These are phyloP conservation scores for Jordanella pulchra DNA, from an alignment of 2,797 vertebrate genomes.

Conservation along the genomic window DNA sequence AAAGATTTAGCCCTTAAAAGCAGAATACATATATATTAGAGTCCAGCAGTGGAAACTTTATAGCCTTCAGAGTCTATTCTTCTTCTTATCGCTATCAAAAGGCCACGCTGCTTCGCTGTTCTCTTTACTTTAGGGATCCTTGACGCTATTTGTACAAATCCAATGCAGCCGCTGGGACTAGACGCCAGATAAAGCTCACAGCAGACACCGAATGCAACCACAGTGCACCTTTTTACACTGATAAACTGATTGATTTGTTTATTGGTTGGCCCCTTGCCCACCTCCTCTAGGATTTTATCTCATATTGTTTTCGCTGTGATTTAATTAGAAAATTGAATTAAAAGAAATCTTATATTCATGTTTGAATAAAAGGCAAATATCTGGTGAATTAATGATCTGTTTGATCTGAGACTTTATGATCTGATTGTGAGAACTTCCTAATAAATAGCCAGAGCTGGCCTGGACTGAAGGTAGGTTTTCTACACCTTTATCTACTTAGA, in stretches of 20 bases:
- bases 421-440: slow-evolving; percentile 6
- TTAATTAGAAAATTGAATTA: slow-evolving; percentile 40
- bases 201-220: not conserved
- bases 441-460: not conserved
- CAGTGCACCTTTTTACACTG: slow-evolving; percentile 54
- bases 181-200: not conserved
- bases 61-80: not conserved
- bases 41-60: not conserved
- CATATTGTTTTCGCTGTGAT: not conserved
- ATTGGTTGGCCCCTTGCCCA: not conserved
- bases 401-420: slow-evolving; percentile 18
- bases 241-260: not conserved
- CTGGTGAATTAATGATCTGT: slow-evolving; percentile 17
- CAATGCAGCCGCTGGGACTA: not conserved
- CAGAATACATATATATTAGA: not conserved
- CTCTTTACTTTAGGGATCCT: not conserved
- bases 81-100: not conserved
- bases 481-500: not conserved
- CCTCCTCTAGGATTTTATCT: not conserved
- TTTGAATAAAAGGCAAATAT: slow-evolving; percentile 33
- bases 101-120: not conserved
- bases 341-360: slow-evolving; percentile 29
- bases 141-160: not conserved
- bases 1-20: not conserved
- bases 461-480: not conserved